Evolutionary conservation across 2,797 vertebrate species (phyloP), one percentile per base, ranked within the genome.

Genomic region (Cyclura pinguis): DNA sequence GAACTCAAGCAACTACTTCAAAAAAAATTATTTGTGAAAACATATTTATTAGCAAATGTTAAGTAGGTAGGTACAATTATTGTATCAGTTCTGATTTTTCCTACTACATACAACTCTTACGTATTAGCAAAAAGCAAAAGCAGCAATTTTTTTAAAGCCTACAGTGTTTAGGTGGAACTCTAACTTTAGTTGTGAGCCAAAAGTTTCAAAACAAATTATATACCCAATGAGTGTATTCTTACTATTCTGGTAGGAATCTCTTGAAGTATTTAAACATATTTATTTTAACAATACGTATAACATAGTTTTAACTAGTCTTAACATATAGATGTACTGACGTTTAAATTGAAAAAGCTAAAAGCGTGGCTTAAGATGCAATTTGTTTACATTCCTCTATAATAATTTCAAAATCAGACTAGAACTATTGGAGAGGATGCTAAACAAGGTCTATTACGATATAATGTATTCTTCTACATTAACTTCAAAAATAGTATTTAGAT

Each of bases 31-130:
- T 91, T 91, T 91, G 83, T 88, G 91, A 89, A 88, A 88, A 93
- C 95, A 94, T 96, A 96, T 96, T 96, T 1, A 47, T 93, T 93
- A 94, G 90, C 38, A 91, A 77, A 67, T 55, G 89, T 94, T 20
- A 93, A 85, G 93, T 93, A 91, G 50, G 89, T 93, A 96, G 50
- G 89, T 93, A 96, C 96, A 96, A 93, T 85, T 91, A 92, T 67
- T 81, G n/a, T 89, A 88, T 86, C 42, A 92, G 27, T 78, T 95
- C 92, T 92, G 90, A n/a, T 95, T 96, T 96, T 95, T 95, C 90
- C 91, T 95, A 81, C 91, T 96, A 93, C 93, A 96, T 93, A 96
- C 95, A 96, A 95, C 93, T 86, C 91, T 94, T 55, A 81, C 10
- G 83, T 32, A 87, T 24, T 82, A 94, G 4, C 87, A 91, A 32